Evolutionary conservation across 1,140 invertebrate species (phyloP).

Genomic region (Penaeus indicus): DNA sequence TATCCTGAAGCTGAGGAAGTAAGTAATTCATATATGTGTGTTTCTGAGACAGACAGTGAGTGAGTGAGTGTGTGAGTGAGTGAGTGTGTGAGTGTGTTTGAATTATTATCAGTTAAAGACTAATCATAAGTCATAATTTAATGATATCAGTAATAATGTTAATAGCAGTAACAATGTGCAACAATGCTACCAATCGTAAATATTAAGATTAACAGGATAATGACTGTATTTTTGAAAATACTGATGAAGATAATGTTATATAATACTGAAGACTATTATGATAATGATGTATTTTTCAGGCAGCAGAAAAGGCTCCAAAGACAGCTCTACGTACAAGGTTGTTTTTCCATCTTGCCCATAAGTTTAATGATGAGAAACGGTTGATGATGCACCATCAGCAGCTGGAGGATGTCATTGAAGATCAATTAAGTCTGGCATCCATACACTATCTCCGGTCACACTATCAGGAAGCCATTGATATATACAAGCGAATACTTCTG

Average conservation of each 20-base stretch:
- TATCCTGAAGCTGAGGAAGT: conserved; percentile 78
- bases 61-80: too few relatives aligned
- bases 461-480: conserved; percentile 99
- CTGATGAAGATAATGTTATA: too few relatives aligned
- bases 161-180: too few relatives aligned
- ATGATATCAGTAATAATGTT: too few relatives aligned
- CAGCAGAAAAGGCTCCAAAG: conserved; percentile 75
- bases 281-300: conserved; percentile 67
- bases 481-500: conserved; percentile 94
- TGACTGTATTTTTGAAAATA: too few relatives aligned
- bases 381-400: conserved; percentile 86
- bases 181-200: too few relatives aligned
- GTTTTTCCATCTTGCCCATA: conserved; percentile 94
- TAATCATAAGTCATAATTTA: too few relatives aligned
- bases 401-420: conserved; percentile 90
- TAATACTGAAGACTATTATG: too few relatives aligned
- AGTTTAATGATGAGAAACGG: conserved; percentile 88
- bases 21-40: neutral
- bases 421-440: conserved; percentile 95
- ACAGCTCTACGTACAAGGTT: conserved; percentile 81
- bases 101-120: too few relatives aligned
- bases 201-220: too few relatives aligned
- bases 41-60: too few relatives aligned
- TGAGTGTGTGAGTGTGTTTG: too few relatives aligned
- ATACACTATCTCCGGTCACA: conserved; percentile 96